phyloP scores from a whole-genome alignment of 2,888 invertebrate species.

The Colletes collaris region DNA sequence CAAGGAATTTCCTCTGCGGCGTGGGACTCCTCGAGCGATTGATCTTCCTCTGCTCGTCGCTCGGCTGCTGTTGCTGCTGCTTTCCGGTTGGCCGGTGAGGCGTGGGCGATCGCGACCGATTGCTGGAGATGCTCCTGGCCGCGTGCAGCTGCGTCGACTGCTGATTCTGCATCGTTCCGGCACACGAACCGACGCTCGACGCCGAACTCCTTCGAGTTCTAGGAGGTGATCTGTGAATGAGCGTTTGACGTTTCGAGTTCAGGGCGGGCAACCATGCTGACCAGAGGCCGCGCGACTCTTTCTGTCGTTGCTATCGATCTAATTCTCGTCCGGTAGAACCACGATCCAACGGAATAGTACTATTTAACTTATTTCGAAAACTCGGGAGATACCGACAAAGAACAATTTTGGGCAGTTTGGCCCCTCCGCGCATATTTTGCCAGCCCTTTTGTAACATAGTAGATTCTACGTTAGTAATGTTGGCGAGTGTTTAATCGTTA shows the following conservation, averaged over 20 bases:
- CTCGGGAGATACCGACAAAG: background rate
- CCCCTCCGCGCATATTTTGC: constrained; percentile 7
- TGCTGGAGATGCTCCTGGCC: constrained; percentile 82
- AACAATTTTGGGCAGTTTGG: background rate
- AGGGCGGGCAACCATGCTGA: constrained; percentile 13
- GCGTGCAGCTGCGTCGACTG: constrained; percentile 73
- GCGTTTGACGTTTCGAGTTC: background rate
- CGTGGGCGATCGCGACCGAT: constrained; percentile 84
- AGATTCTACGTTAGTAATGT: background rate
- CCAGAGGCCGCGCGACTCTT: background rate
- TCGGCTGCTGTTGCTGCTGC: constrained; percentile 31
- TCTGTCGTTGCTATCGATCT: background rate
- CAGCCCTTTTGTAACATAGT: constrained; percentile 1
- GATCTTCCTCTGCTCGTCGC: constrained; percentile 60
- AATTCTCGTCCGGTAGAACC: background rate
- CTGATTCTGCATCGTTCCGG: constrained; percentile 73
- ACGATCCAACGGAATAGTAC: too few relatives aligned
- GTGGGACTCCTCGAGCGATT: constrained; percentile 84
- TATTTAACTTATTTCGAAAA: too few relatives aligned
- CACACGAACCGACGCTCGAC: constrained; percentile 83
- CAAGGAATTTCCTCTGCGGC: constrained; percentile 83
- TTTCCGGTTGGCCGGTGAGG: constrained; percentile 75
- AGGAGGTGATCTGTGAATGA: constrained; percentile 83
- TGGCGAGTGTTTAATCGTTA: too few relatives aligned
- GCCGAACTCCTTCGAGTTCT: constrained; percentile 84